A percentile compares a stretch with the other conserved stretches of the same genome.
phyloP scores from a whole-genome alignment of 2,113 vertebrate species.

The Lagopus leucura region DNA sequence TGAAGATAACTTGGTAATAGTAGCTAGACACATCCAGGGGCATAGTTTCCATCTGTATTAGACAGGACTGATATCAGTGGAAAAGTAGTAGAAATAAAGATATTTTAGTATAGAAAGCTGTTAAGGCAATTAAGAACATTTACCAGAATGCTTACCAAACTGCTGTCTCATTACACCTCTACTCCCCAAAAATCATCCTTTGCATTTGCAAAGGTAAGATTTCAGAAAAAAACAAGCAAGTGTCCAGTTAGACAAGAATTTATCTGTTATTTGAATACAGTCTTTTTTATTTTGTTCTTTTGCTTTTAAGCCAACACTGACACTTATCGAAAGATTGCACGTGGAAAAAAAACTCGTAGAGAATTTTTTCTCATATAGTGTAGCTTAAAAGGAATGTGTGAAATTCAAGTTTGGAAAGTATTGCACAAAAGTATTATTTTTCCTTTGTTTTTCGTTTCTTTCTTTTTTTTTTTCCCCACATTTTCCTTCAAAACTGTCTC shows the following conservation, averaged over 20 bases:
- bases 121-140: not conserved
- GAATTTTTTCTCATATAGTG: slow-evolving; percentile 34
- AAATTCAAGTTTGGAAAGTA: slow-evolving; percentile 66
- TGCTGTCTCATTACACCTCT: not conserved
- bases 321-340: slow-evolving; percentile 50
- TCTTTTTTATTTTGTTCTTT: not conserved
- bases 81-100: not conserved
- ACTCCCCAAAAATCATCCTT: not conserved
- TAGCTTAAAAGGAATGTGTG: slow-evolving; percentile 42
- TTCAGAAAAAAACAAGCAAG: not conserved
- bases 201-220: not conserved
- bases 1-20: not conserved
- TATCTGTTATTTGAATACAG: slow-evolving; percentile 14
- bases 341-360: not conserved
- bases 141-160: not conserved
- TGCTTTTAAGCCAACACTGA: slow-evolving; percentile 5
- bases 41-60: not conserved
- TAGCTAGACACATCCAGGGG: not conserved
- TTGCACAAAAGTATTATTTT: slow-evolving; percentile 35
- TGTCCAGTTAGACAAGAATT: not conserved
- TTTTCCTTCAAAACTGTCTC: slow-evolving; percentile 30
- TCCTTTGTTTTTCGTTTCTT: not conserved
- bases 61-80: not conserved
- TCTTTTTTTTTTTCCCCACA: not conserved
- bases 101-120: not conserved